Percentiles rank a stretch among this genome's conserved stretches.
Evolutionary conservation across 2,113 vertebrate genomes (phyloP).

Genomic region (Eleginops maclovinus): DNA sequence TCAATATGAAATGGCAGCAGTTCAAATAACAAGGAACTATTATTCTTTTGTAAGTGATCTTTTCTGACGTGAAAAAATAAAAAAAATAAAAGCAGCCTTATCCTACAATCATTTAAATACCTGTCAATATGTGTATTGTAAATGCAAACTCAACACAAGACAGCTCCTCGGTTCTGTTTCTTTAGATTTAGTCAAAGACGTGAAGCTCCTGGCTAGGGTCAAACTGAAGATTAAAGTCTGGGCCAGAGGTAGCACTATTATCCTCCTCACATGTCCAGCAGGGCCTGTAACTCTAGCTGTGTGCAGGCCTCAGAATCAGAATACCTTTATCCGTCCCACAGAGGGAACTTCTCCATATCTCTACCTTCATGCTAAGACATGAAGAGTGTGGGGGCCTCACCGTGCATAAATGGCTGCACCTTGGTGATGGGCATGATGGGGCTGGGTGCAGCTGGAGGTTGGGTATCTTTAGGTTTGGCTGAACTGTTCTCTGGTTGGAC

Average conservation of each 20-base stretch:
- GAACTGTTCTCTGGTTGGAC: conserved; percentile 18
- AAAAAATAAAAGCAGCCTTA: too few relatives aligned
- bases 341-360: neutral
- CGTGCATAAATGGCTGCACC: conserved; percentile 81
- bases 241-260: too few relatives aligned
- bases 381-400: conserved; percentile 57
- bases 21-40: neutral
- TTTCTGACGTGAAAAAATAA: too few relatives aligned
- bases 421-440: conserved; percentile 80
- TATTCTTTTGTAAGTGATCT: too few relatives aligned
- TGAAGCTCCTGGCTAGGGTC: too few relatives aligned
- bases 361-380: neutral
- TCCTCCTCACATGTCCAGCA: conserved; percentile 13
- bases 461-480: conserved; percentile 36
- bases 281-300: neutral
- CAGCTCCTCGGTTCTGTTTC: too few relatives aligned
- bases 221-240: too few relatives aligned
- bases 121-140: too few relatives aligned
- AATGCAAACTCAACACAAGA: too few relatives aligned
- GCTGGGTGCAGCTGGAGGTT: conserved; percentile 37
- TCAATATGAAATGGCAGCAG: neutral
- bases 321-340: too few relatives aligned
- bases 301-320: neutral
- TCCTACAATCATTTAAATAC: too few relatives aligned
- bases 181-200: too few relatives aligned